A percentile compares a stretch with the other conserved stretches of the same genome.
phyloP scores from a whole-genome alignment of 2,797 vertebrate genomes.

The Gallinago stenura region DNA sequence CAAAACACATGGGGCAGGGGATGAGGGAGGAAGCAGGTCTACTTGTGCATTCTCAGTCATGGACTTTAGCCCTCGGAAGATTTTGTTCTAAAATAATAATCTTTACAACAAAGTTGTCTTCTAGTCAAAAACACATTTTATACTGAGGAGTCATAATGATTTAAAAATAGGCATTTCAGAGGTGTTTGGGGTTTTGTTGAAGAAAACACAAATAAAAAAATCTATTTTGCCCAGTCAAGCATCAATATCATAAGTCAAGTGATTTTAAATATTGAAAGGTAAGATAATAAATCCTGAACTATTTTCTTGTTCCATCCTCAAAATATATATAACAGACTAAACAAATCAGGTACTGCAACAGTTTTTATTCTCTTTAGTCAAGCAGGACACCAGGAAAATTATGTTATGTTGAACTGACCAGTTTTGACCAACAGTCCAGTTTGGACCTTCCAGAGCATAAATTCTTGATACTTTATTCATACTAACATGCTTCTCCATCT shows the following conservation, averaged over 20 bases:
- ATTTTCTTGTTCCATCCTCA: background rate
- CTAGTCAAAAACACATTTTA: background rate
- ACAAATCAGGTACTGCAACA: background rate
- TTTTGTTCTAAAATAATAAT: background rate
- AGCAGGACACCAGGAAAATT: background rate
- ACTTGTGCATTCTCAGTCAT: background rate
- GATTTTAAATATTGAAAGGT: background rate
- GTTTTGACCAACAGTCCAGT: background rate
- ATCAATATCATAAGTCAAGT: accelerated
- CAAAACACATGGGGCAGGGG: background rate
- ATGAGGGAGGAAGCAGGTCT: background rate
- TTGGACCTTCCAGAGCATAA: background rate
- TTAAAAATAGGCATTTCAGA: background rate
- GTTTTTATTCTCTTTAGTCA: background rate
- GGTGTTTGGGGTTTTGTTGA: background rate
- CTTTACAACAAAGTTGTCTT: background rate
- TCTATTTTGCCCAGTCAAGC: background rate
- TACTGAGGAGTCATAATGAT: background rate
- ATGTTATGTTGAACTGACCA: background rate
- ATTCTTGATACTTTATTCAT: background rate
- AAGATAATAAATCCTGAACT: background rate
- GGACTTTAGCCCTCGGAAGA: background rate
- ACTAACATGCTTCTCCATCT: background rate
- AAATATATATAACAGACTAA: background rate
- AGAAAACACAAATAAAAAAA: too few species aligned